A percentile compares a stretch with the other conserved stretches of the same genome.
Evolutionary conservation across 2,888 invertebrate species (phyloP).

Genomic region (Itoplectis maculator): DNA sequence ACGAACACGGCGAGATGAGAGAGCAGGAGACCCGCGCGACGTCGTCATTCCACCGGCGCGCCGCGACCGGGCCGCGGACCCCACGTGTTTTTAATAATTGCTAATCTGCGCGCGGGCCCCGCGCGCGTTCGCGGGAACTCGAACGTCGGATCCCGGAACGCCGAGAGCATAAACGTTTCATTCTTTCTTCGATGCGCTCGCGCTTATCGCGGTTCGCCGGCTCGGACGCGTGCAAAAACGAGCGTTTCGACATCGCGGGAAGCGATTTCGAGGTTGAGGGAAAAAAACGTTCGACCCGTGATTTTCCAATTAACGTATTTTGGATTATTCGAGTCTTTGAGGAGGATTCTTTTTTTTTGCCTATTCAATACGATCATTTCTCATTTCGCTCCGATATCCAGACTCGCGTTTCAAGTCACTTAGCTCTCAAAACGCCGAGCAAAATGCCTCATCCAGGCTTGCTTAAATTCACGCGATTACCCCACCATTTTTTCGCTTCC

Average conservation of each 20-base stretch:
- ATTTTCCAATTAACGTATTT: background rate
- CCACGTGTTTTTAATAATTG: conserved; percentile 83
- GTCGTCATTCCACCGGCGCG: conserved; percentile 25
- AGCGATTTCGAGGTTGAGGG: background rate
- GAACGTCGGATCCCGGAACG: conserved; percentile 73
- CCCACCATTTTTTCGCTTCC: conserved; percentile 29
- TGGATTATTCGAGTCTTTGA: background rate
- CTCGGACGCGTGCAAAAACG: conserved; percentile 57
- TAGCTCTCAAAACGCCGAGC: background rate
- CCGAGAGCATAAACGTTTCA: conserved; percentile 79
- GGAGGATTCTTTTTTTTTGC: no score
- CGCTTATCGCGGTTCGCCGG: conserved; percentile 41
- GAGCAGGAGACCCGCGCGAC: conserved; percentile 61
- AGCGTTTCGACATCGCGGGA: background rate
- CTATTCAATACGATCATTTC: no score
- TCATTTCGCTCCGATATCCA: no score
- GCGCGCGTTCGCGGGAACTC: conserved; percentile 78
- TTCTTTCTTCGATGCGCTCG: conserved; percentile 72
- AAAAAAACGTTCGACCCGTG: conserved; percentile 17
- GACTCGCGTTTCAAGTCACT: no score
- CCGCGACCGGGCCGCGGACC: conserved; percentile 34
- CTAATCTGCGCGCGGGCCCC: conserved; percentile 78
- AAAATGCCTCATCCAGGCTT: background rate
- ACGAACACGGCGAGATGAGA: conserved; percentile 80
- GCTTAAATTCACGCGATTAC: no score